These are phyloP conservation scores for Armadillidium nasatum DNA, from an alignment of 1,140 invertebrate genomes.

Conservation along the genomic window DNA sequence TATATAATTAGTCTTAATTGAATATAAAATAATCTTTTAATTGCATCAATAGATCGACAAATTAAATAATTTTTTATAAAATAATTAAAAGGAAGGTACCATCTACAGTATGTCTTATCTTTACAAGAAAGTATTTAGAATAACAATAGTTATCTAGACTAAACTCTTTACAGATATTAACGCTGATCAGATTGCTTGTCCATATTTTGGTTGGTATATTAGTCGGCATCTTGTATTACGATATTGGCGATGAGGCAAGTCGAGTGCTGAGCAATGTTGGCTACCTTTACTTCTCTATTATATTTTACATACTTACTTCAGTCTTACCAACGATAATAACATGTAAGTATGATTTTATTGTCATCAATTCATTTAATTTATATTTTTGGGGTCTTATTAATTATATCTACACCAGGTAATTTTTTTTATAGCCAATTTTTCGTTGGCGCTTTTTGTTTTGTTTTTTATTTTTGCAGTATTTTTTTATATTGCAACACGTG, in stretches of 20 bases:
- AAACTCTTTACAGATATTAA: constrained; percentile 65
- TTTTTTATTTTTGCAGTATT: no score
- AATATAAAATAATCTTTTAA: no score
- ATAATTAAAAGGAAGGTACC: no score
- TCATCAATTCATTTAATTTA: background rate
- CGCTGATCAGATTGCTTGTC: constrained; percentile 79
- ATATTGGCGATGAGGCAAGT: constrained; percentile 84
- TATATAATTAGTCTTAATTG: no score
- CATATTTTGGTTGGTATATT: constrained; percentile 82
- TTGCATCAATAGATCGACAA: no score
- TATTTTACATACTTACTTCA: constrained; percentile 93
- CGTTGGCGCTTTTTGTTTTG: no score
- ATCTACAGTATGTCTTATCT: no score
- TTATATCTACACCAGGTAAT: no score
- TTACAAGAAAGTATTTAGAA: background rate
- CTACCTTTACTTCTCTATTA: constrained; percentile 89
- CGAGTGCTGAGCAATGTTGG: constrained; percentile 90
- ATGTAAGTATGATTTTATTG: constrained; percentile 62
- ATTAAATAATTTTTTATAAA: no score
- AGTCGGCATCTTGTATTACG: constrained; percentile 85
- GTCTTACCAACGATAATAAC: constrained; percentile 96
- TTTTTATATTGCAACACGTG: no score
- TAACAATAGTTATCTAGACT: background rate
- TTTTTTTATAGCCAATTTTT: no score
- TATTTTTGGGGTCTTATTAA: no score